These are phyloP conservation scores for Myrmecobius fasciatus DNA, from an alignment of 2,113 vertebrate genomes.

Conservation along the genomic window DNA sequence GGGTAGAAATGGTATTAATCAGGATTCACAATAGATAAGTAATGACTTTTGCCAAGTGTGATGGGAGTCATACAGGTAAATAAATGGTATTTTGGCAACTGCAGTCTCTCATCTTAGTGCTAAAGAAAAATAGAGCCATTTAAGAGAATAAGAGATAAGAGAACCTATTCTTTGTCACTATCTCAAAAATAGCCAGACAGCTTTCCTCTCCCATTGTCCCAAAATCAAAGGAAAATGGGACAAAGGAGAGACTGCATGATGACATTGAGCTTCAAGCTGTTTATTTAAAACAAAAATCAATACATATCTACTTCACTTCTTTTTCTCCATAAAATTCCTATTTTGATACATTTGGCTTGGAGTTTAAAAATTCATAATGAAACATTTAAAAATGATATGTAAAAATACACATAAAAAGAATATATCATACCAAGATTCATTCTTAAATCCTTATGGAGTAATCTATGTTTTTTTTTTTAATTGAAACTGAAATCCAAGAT, in stretches of 20 bases:
- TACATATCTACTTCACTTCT: not conserved
- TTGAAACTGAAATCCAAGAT: not conserved
- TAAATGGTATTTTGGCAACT: not conserved
- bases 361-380: slow-evolving; percentile 26
- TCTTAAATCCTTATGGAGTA: not conserved
- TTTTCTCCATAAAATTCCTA: slow-evolving; percentile 30
- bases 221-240: slow-evolving; percentile 46
- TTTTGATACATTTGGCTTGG: slow-evolving; percentile 34
- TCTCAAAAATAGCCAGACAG: not conserved
- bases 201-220: slow-evolving; percentile 25
- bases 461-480: not conserved
- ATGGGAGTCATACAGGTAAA: slow-evolving; percentile 4
- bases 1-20: not conserved
- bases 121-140: not conserved
- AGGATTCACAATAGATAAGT: not conserved
- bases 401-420: not conserved
- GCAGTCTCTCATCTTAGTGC: not conserved
- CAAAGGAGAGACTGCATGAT: slow-evolving; percentile 27
- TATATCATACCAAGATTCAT: slow-evolving; percentile 10
- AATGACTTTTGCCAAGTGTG: not conserved
- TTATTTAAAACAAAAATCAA: slow-evolving; percentile 64
- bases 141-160: slow-evolving; percentile 23
- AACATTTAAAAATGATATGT: not conserved
- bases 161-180: not conserved
- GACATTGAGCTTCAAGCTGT: slow-evolving; percentile 31